Evolutionary conservation across 2,113 vertebrate genomes (phyloP).

Genomic region (Chiloscyllium plagiosum): DNA sequence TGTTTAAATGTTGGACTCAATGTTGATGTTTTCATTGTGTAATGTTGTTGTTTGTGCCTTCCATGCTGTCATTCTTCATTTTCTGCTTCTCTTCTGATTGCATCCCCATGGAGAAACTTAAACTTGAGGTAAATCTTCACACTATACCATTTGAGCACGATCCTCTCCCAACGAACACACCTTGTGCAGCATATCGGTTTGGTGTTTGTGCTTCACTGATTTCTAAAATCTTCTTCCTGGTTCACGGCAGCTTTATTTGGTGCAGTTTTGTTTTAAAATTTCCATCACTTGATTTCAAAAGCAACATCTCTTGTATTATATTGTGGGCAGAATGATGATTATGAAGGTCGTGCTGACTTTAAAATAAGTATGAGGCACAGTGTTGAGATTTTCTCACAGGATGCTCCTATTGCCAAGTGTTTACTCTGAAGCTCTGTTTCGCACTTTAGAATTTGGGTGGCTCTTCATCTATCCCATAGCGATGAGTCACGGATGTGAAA

Average conservation of each 20-base stretch:
- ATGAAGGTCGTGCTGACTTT: not conserved
- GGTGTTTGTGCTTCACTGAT: not conserved
- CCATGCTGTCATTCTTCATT: conserved; percentile 54
- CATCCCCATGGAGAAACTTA: conserved; percentile 67
- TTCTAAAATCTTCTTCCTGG: conserved; percentile 41
- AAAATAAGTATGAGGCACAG: not conserved
- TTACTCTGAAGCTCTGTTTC: not conserved
- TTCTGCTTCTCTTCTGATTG: conserved; percentile 52
- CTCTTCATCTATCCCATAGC: not conserved
- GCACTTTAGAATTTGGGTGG: not conserved
- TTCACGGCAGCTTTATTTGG: conserved; percentile 36
- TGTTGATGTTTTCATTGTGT: not conserved
- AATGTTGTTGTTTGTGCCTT: conserved; percentile 43
- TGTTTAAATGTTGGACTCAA: not conserved
- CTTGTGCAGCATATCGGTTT: not conserved
- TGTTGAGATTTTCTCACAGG: not conserved
- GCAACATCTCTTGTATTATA: not conserved
- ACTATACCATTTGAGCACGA: not conserved
- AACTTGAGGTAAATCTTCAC: conserved; percentile 68
- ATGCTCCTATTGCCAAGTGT: not conserved
- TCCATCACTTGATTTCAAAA: not conserved
- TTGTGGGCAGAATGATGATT: not conserved
- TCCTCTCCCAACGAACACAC: no score
- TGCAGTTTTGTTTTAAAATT: conserved; percentile 23
- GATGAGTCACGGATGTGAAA: not conserved